These are phyloP conservation scores for Microplitis demolitor DNA, from an alignment of 1,140 invertebrate genomes.

Conservation along the genomic window DNA sequence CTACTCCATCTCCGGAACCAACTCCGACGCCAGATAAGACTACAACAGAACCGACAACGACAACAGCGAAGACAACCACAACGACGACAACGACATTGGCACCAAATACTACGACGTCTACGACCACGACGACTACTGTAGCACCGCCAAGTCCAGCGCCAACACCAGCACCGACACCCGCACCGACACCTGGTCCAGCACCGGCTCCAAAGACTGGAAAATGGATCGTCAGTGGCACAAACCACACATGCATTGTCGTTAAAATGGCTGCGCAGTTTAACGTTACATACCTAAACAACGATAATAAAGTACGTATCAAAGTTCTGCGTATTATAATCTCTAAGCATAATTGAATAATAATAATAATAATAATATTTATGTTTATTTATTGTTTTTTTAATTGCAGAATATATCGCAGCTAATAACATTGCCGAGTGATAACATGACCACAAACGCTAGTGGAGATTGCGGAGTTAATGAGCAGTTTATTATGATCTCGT, in stretches of 20 bases:
- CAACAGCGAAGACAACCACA: conserved; percentile 39
- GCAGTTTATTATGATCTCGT: conserved; percentile 59
- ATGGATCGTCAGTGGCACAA: conserved; percentile 60
- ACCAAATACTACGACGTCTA: conserved; percentile 32
- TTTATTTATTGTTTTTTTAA: conserved; percentile 2
- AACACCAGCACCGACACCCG: conserved; percentile 48
- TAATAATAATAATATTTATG: too few species aligned
- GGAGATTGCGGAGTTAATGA: conserved; percentile 57
- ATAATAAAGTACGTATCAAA: conserved; percentile 31
- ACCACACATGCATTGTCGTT: conserved; percentile 64
- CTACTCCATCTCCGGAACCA: conserved; percentile 36
- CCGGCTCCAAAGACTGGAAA: conserved; percentile 59
- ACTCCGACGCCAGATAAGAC: conserved; percentile 34
- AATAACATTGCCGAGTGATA: conserved; percentile 56
- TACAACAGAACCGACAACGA: conserved; percentile 38
- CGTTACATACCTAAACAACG: conserved; percentile 62
- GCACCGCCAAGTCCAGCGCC: conserved; percentile 40
- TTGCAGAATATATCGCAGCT: conserved; percentile 34
- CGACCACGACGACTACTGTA: conserved; percentile 31
- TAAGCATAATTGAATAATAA: neutral
- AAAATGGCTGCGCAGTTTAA: conserved; percentile 69
- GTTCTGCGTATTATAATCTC: too few species aligned
- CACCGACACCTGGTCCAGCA: conserved; percentile 39
- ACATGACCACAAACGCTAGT: conserved; percentile 37
- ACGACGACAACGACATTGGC: conserved; percentile 30